Evolutionary conservation across 2,888 invertebrate species (phyloP).

Genomic region (Agrotis exclamationis): DNA sequence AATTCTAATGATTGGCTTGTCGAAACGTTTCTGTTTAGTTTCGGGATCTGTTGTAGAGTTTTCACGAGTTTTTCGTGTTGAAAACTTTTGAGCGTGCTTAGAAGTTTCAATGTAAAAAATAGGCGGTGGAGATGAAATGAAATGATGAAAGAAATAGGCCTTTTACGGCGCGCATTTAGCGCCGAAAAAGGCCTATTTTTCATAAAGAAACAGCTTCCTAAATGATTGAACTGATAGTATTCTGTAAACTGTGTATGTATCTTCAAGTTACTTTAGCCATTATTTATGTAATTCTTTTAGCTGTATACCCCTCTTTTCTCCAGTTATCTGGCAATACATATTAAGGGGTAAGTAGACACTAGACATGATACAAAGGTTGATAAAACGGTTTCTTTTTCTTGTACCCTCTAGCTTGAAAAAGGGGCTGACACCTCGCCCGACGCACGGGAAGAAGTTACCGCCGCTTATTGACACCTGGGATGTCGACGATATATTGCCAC

Average conservation of each 20-base stretch:
- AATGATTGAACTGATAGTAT: too few relatives aligned
- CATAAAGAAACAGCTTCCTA: too few relatives aligned
- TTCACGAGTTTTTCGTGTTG: neutral
- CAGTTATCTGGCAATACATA: neutral
- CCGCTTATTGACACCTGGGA: slow-evolving; percentile 48
- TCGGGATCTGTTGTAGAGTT: neutral
- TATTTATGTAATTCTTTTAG: too few relatives aligned
- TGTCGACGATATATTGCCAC: slow-evolving; percentile 24
- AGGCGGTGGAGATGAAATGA: too few relatives aligned
- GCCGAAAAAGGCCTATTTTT: too few relatives aligned
- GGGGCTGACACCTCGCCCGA: slow-evolving; percentile 25
- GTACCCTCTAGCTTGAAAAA: slow-evolving; percentile 25
- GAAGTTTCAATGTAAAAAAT: neutral
- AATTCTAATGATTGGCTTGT: slow-evolving; percentile 61
- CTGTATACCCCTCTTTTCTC: neutral
- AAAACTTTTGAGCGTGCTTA: neutral
- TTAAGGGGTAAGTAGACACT: neutral
- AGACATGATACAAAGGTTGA: slow-evolving; percentile 12
- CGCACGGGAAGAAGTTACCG: slow-evolving; percentile 45
- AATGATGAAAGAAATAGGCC: too few relatives aligned
- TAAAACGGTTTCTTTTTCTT: slow-evolving; percentile 30
- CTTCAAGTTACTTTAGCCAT: too few relatives aligned
- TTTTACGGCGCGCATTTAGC: too few relatives aligned
- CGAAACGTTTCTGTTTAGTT: slow-evolving; percentile 29
- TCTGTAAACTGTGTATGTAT: neutral